A percentile compares a stretch with the other conserved stretches of the same genome.
These are phyloP conservation scores for Chaetura pelagica DNA, from an alignment of 2,113 vertebrate genomes.

Conservation along the genomic window DNA sequence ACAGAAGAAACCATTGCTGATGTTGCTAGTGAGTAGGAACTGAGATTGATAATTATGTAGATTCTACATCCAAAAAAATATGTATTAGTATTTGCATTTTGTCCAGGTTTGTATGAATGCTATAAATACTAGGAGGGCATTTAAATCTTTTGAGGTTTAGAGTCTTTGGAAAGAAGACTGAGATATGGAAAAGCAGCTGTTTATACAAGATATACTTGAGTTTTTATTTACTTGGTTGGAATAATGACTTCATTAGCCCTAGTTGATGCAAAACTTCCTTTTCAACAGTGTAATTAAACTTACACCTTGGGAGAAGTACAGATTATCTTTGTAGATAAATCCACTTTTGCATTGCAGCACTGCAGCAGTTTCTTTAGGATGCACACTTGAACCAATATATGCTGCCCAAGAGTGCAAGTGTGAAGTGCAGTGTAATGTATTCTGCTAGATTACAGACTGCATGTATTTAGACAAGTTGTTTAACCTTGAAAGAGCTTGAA, in stretches of 20 bases:
- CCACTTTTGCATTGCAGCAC: not conserved
- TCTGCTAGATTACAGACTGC: not conserved
- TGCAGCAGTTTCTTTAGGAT: not conserved
- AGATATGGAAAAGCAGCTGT: not conserved
- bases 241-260: not conserved
- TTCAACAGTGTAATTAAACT: not conserved
- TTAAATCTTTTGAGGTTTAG: not conserved
- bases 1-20: not conserved
- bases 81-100: not conserved
- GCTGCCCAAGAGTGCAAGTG: not conserved
- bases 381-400: not conserved
- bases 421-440: not conserved
- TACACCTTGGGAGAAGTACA: not conserved
- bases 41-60: rapidly evolving
- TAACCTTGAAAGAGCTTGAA: not conserved
- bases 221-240: not conserved
- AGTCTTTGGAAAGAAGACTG: not conserved
- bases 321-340: not conserved
- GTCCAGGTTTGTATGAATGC: not conserved
- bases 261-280: not conserved
- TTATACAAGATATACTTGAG: not conserved
- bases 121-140: not conserved
- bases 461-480: not conserved
- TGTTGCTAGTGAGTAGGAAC: not conserved
- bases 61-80: not conserved